Base-by-base conservation (phyloP, 2,888 invertebrate genomes). In the Hyalella azteca region DNA sequence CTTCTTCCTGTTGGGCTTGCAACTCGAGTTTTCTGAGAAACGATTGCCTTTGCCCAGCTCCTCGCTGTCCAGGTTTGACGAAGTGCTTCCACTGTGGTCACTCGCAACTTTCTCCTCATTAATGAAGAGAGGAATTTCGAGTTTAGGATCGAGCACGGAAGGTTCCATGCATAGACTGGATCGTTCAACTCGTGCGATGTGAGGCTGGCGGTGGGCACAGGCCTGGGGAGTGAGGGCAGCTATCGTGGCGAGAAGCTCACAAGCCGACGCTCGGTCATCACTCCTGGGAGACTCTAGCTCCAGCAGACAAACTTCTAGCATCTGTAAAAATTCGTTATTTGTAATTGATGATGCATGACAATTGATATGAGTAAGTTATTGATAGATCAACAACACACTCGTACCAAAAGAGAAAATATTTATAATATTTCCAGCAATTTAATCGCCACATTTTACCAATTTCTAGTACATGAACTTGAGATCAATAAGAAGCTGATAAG, bases 251-350 rank as follows among this genome's bases (percentile, higher is more conserved):
- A 75, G 75, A 39, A 82, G 73, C 13, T 81, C 75, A 45, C 81
- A 79, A 5, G 84, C 82, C 22, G 84, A 78, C 60, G 80, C 82
- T 39, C 84, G 41, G 48, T 84, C 82, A 22, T 77, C 77, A 66
- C 81, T 79, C 32, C 77, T 78, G 29, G 60, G 60, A 2, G 84
- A 84, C 73, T 84, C 84, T 49, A 84, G 78, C 36, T 80, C 78
- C 40, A 84, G 66, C 48, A 82, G 48, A 78, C 84, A 84, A 41
- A 78, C 54, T n/a, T 84, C 84, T 9, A 84, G 78, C 73, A 84
- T 81, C 84, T 84, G 79, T 3, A 40, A 78, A 15, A 73, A n/a
- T n/a, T n/a, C n/a, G n/a, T n/a, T n/a, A n/a, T n/a, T n/a, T n/a
- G n/a, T n/a, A n/a, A n/a, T n/a, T n/a, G n/a, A n/a, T n/a, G n/a